Evolutionary conservation across 2,113 vertebrate genomes (phyloP).

Genomic region (Odocoileus virginianus): DNA sequence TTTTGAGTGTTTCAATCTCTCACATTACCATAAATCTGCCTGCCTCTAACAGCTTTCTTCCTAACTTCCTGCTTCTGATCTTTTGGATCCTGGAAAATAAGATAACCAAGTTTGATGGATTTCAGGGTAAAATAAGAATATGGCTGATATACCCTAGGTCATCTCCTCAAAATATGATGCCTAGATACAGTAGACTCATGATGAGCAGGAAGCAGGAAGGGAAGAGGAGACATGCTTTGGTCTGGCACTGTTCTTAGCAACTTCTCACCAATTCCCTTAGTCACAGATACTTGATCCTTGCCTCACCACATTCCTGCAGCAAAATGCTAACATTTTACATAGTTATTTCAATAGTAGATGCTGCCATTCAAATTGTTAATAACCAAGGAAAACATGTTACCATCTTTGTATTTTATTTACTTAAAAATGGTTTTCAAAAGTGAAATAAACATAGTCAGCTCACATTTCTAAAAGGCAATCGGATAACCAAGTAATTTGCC

Average conservation of each 20-base stretch:
- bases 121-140: constrained; percentile 33
- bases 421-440: not conserved
- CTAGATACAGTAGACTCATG: not conserved
- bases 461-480: not conserved
- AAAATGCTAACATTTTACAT: not conserved
- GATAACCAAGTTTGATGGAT: constrained; percentile 57
- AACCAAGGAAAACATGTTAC: not conserved
- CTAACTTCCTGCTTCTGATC: constrained; percentile 47
- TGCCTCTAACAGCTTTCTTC: constrained; percentile 51
- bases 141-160: not conserved
- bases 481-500: not conserved
- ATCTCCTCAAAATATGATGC: constrained; percentile 3
- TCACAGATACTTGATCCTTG: not conserved
- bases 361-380: not conserved
- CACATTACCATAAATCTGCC: constrained; percentile 65
- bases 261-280: not conserved
- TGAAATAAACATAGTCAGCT: not conserved
- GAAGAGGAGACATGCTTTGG: not conserved
- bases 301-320: not conserved
- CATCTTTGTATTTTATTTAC: not conserved
- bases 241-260: not conserved
- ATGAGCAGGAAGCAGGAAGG: not conserved
- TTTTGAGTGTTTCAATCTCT: constrained; percentile 32
- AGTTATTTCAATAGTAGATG: not conserved
- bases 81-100: constrained; percentile 38